Conservation (phyloP, 2,888 invertebrate species). For the Neoascia interrupta region DNA sequence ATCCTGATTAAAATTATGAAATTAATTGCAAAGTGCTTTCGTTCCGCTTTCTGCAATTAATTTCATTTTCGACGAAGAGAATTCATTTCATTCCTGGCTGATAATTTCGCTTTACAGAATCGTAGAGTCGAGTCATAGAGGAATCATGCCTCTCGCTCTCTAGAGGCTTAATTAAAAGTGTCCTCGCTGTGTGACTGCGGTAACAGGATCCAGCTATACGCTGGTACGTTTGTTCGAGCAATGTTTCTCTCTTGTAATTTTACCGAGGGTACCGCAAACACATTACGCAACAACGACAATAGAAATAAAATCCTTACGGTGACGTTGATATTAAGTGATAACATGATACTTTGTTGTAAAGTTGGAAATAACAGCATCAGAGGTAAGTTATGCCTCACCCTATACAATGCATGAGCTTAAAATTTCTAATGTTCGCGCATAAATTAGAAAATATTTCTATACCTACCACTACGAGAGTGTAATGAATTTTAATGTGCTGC, state of each 20-base stretch:
- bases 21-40: constrained; percentile 65
- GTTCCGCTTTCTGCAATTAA: constrained; percentile 67
- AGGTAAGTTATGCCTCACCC: not conserved
- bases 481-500: constrained; percentile 48
- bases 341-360: constrained; percentile 65
- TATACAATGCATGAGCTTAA: constrained; percentile 14
- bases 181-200: constrained; percentile 40
- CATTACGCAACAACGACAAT: constrained; percentile 35
- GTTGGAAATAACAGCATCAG: constrained; percentile 42
- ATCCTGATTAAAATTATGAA: constrained; percentile 63
- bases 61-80: constrained; percentile 44
- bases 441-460: constrained; percentile 60
- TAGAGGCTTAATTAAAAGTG: constrained; percentile 68
- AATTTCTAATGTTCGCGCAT: too few relatives aligned
- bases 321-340: constrained; percentile 68
- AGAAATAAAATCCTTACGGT: constrained; percentile 64
- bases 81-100: constrained; percentile 3
- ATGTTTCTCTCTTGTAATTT: constrained; percentile 54
- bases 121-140: too few relatives aligned
- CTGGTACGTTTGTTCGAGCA: constrained; percentile 1
- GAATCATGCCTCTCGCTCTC: constrained; percentile 26
- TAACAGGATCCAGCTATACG: constrained; percentile 43
- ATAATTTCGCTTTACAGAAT: constrained; percentile 31
- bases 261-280: constrained; percentile 50
- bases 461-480: constrained; percentile 16